Evolutionary conservation across 2,888 invertebrate genomes (phyloP).

Genomic region (Pseudolycoriella hygida): DNA sequence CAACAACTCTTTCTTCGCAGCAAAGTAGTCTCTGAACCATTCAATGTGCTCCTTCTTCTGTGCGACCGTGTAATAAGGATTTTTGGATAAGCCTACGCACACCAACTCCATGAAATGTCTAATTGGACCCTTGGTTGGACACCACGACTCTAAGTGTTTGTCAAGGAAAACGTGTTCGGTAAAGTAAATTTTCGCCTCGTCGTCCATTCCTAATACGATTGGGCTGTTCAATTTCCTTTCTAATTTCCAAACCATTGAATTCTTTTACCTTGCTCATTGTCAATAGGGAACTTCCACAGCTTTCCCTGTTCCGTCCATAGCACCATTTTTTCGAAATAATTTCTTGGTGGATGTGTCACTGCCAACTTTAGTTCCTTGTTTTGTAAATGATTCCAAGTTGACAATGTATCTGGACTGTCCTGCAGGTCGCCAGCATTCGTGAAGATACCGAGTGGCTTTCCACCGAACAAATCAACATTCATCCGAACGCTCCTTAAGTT

Average conservation of each 20-base stretch:
- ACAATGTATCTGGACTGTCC: conserved; percentile 25
- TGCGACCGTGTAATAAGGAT: conserved; percentile 71
- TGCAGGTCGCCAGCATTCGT: conserved; percentile 15
- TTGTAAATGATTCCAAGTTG: conserved; percentile 50
- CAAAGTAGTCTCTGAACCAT: conserved; percentile 87
- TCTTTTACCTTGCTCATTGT: conserved; percentile 93
- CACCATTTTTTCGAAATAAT: conserved; percentile 87
- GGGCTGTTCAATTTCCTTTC: no score
- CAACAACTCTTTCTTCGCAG: conserved; percentile 54
- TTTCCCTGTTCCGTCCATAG: conserved; percentile 88
- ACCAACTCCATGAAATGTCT: conserved; percentile 97
- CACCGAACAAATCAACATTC: conserved; percentile 43
- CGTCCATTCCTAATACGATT: conserved; percentile 46
- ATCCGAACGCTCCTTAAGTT: conserved; percentile 14
- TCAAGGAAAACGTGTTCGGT: conserved; percentile 92
- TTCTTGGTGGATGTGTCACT: conserved; percentile 56
- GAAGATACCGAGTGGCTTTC: conserved; percentile 47
- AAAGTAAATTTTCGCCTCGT: conserved; percentile 57
- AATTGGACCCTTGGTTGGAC: conserved; percentile 78
- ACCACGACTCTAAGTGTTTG: conserved; percentile 68
- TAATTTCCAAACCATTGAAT: no score
- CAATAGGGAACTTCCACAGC: conserved; percentile 91
- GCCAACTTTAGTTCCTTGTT: conserved; percentile 47
- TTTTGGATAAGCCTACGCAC: conserved; percentile 82
- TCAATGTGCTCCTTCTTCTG: conserved; percentile 78